Percentiles rank a stretch among this genome's conserved stretches.
phyloP scores from a whole-genome alignment of 1,140 invertebrate genomes.

The Drosophila elegans region DNA sequence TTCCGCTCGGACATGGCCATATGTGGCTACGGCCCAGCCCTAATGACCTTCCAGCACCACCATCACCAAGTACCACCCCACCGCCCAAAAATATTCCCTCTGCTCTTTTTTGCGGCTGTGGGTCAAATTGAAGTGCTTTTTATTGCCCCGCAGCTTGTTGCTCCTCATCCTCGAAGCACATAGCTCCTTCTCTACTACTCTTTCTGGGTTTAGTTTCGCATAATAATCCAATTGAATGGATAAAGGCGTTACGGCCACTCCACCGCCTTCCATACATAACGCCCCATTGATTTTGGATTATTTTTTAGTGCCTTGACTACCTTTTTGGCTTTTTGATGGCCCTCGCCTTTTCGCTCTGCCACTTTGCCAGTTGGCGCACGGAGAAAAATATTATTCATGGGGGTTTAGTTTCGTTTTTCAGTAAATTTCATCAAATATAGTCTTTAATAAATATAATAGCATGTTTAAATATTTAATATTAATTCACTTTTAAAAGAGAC shows the following conservation, averaged over 20 bases:
- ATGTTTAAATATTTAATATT: neutral
- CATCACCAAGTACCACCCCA: slow-evolving; percentile 17
- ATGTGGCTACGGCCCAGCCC: slow-evolving; percentile 53
- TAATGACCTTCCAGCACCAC: slow-evolving; percentile 66
- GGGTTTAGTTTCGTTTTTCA: neutral
- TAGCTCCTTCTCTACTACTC: slow-evolving; percentile 19
- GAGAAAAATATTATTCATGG: slow-evolving; percentile 13
- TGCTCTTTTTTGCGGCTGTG: slow-evolving; percentile 50
- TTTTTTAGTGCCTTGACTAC: slow-evolving; percentile 79
- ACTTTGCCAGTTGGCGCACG: slow-evolving; percentile 15
- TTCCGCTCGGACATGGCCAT: slow-evolving; percentile 65
- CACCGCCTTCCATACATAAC: slow-evolving; percentile 58
- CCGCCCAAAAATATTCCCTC: slow-evolving; percentile 35
- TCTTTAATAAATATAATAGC: neutral
- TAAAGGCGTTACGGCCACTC: slow-evolving; percentile 25
- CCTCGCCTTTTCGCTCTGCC: slow-evolving; percentile 12
- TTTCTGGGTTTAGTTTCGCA: slow-evolving; percentile 68
- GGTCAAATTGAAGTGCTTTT: slow-evolving; percentile 83
- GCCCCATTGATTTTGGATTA: slow-evolving; percentile 83
- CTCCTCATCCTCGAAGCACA: slow-evolving; percentile 33
- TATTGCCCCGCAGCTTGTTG: slow-evolving; percentile 80
- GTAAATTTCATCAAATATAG: neutral
- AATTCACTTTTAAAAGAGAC: neutral
- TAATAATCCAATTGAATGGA: slow-evolving; percentile 78
- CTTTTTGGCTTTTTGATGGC: slow-evolving; percentile 58